Evolutionary conservation across 1,140 invertebrate genomes (phyloP), one percentile per base, ranked within the genome.

Genomic region (Elysia chlorotica): DNA sequence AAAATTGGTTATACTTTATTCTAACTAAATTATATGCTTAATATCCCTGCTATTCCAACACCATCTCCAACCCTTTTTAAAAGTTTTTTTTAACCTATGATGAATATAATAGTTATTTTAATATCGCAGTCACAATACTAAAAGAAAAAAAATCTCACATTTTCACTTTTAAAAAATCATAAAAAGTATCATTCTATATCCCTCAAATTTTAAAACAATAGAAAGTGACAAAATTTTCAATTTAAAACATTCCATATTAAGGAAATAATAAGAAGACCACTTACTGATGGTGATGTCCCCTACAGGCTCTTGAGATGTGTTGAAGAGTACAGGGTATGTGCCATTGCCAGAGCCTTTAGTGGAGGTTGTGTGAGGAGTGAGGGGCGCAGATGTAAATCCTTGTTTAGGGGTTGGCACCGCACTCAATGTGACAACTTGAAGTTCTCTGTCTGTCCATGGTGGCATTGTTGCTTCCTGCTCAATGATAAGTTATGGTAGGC

Each of bases 401-500:
- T 68, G 73, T n/a, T n/a, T n/a, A n/a, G n/a, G n/a, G 30, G 70
- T 65, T 17, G 77, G 61, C 41, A 68, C 54, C 21, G 75, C 68
- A 65, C 73, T 74, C 25, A 82, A 65, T 21, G 74, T 77, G 19
- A 76, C 71, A 19, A 78, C 73, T 56, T 65, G 61, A 36, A 79
- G 76, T 35, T 78, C 70, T 36, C 76, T 79, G 30, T 74, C 71
- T 37, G 78, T 71, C 82, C 81, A 83, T 30, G 80, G 76, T 14
- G 83, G 83, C 79, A 85, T 82, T 10, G 78, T 83, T 21, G 78
- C 21, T 17, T 62, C 74, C 74, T 78, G 65, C 6, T n/a, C n/a
- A n/a, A n/a, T n/a, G n/a, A n/a, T n/a, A n/a, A n/a, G n/a, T n/a
- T n/a, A n/a, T n/a, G n/a, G n/a, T n/a, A n/a, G n/a, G n/a, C n/a